Evolutionary conservation across 2,888 invertebrate species (phyloP).

Genomic region (Thereva unica): DNA sequence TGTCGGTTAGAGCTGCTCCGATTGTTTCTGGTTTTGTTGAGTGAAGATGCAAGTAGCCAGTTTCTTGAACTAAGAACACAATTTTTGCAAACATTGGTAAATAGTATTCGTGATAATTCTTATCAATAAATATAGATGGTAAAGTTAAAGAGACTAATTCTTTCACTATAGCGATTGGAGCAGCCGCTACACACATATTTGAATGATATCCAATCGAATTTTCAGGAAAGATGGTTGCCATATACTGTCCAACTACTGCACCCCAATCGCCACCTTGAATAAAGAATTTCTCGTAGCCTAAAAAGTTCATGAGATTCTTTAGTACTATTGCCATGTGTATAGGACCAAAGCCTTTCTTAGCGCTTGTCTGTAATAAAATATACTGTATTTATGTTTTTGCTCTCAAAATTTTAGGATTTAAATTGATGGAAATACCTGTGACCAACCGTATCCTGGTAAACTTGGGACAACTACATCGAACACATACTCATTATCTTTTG

Average conservation of each 20-base stretch:
- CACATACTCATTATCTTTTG: constrained; percentile 60
- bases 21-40: constrained; percentile 83
- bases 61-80: constrained; percentile 50
- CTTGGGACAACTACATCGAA: constrained; percentile 65
- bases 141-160: constrained; percentile 58
- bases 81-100: constrained; percentile 54
- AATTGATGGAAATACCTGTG: constrained; percentile 49
- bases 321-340: constrained; percentile 61
- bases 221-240: constrained; percentile 66
- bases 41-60: constrained; percentile 71
- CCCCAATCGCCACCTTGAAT: constrained; percentile 82
- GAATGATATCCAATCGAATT: constrained; percentile 61
- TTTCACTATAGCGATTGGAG: constrained; percentile 49
- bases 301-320: constrained; percentile 65
- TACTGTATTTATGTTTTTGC: no score
- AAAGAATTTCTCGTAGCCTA: constrained; percentile 65
- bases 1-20: constrained; percentile 71
- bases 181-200: constrained; percentile 62
- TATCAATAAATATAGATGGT: constrained; percentile 62
- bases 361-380: constrained; percentile 52
- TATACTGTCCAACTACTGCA: constrained; percentile 60
- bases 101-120: constrained; percentile 52
- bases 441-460: constrained; percentile 59
- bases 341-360: constrained; percentile 65
- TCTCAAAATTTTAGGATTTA: neutral